Evolutionary conservation across 2,888 invertebrate genomes (phyloP), one percentile per base, ranked within the genome.

Genomic region (Cancer borealis): DNA sequence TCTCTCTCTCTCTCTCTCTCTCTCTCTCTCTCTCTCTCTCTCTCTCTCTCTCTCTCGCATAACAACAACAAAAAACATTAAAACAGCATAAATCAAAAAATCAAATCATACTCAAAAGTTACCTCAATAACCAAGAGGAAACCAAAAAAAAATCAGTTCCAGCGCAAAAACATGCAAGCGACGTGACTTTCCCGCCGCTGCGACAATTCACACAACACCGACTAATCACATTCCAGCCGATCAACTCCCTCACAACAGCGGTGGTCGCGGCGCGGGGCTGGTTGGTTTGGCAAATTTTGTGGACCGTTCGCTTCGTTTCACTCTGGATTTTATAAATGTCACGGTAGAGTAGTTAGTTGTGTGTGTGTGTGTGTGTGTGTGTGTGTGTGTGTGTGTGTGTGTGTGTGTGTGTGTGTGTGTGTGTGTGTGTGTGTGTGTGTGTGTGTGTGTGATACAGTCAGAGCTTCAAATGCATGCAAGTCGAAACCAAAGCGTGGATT

Each of bases 321-420:
- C 79, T 79, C 12, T 79, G 79, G 79, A 79, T 79, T 79, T 79
- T 30, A 79, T 30, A 30, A 79, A 79, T 79, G 79, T 79, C 79
- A 79, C 79, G 79, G 30, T 79, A 79, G 79, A 79, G 79, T 79
- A 79, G 79, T 26, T 79, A n/a, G 73, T 79, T 54, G 66, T 66
- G 66, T 66, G 66, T 66, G 66, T 66, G 66, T 66, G 66, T 66
- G 66, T 4, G 21, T 66, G 66, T 79, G 30, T 79, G 26, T 79
- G 26, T 79, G 79, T 79, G 79, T 79, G 79, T 79, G 79, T 79
- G 79, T 79, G 30, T 79, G 79, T 79, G 79, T 79, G 79, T 79
- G 79, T 79, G 79, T 79, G 79, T 79, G 79, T 79, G 79, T 79
- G 79, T 79, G 79, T 79, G 79, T 79, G 79, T 79, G 79, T 79